Conservation (phyloP, 2,888 invertebrate genomes). For the Oxystoma pomonae region DNA sequence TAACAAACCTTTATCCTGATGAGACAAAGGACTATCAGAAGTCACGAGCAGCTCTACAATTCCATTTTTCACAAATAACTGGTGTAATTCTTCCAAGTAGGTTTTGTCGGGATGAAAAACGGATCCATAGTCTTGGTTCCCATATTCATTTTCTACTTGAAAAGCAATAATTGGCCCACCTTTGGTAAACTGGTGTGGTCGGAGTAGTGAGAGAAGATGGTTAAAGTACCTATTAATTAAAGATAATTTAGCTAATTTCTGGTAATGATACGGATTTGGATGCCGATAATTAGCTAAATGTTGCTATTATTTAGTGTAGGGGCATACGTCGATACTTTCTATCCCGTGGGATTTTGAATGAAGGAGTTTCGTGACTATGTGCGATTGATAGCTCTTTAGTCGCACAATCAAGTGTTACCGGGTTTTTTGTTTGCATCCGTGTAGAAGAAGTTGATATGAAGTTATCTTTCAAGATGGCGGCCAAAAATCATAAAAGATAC, state of each 20-base stretch:
- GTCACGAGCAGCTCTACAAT: constrained; percentile 51
- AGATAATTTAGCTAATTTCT: neutral
- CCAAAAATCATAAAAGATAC: too few species aligned
- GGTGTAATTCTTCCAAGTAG: constrained; percentile 47
- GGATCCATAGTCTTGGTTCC: constrained; percentile 46
- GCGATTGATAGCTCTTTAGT: too few species aligned
- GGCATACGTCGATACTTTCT: too few species aligned
- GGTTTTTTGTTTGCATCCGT: too few species aligned
- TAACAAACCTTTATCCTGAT: constrained; percentile 11
- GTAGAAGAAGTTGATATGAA: too few species aligned
- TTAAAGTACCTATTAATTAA: constrained; percentile 54
- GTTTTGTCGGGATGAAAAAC: constrained; percentile 32
- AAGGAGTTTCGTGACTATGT: too few species aligned
- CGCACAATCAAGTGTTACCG: too few species aligned
- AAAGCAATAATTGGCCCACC: constrained; percentile 86
- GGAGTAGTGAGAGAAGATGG: constrained; percentile 49
- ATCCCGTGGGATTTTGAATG: too few species aligned
- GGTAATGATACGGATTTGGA: neutral
- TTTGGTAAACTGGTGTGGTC: constrained; percentile 57
- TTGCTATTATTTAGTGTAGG: too few species aligned
- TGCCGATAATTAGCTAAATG: too few species aligned
- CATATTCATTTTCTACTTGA: constrained; percentile 68
- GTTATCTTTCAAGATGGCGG: too few species aligned
- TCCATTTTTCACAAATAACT: constrained; percentile 41
- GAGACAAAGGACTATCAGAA: constrained; percentile 43